Conservation (phyloP, 2,888 invertebrate species). For the Branchipolynoe longqiensis region DNA sequence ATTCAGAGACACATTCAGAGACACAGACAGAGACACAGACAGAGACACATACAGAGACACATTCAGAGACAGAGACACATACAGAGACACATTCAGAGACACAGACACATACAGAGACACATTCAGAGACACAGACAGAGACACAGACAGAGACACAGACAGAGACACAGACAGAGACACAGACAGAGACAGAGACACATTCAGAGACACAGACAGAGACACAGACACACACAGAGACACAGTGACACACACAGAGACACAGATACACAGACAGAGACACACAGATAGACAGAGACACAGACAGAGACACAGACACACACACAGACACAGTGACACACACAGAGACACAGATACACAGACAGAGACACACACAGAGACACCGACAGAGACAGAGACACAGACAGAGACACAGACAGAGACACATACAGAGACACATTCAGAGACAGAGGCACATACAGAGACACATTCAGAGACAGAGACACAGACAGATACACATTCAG, state of each 20-base stretch:
- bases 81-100: not conserved
- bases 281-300: slow-evolving; percentile 1
- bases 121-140: slow-evolving; percentile 1
- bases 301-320: not conserved
- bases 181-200: slow-evolving; percentile 3
- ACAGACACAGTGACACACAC: too few relatives aligned
- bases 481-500: too few relatives aligned
- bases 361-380: not conserved
- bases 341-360: not conserved
- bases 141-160: slow-evolving; percentile 34
- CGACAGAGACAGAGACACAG: not conserved
- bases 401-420: too few relatives aligned
- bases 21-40: too few relatives aligned
- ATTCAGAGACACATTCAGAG: too few relatives aligned
- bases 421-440: too few relatives aligned
- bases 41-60: too few relatives aligned
- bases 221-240: slow-evolving; percentile 3
- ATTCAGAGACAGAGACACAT: not conserved
- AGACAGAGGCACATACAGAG: too few relatives aligned
- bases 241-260: not conserved
- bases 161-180: slow-evolving; percentile 44
- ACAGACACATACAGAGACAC: not conserved
- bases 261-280: not conserved
- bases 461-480: too few relatives aligned
- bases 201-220: not conserved